Conservation (phyloP, 2,113 vertebrate species). For the Vidua chalybeata region DNA sequence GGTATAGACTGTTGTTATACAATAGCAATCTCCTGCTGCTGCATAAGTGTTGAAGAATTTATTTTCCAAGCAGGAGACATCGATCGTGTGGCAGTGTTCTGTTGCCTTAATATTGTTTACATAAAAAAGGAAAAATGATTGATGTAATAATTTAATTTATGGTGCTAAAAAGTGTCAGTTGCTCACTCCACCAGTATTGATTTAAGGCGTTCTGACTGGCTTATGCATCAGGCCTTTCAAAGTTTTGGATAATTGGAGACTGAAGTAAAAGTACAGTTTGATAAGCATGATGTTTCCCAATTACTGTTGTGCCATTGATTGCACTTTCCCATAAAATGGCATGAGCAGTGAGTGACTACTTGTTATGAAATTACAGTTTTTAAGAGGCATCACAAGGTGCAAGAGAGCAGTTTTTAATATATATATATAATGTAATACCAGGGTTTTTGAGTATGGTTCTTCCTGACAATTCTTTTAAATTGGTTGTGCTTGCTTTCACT, state of each 20-base stretch:
- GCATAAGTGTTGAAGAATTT: constrained; percentile 33
- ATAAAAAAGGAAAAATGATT: constrained; percentile 43
- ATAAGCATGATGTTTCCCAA: not conserved
- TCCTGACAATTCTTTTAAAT: not conserved
- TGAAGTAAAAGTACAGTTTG: not conserved
- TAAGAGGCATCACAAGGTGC: not conserved
- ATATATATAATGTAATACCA: not conserved
- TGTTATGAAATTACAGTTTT: not conserved
- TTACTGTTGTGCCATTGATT: not conserved
- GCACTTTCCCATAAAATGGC: not conserved
- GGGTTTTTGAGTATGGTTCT: not conserved
- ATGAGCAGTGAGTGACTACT: not conserved
- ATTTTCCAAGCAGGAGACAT: constrained; percentile 50
- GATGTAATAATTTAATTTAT: constrained; percentile 59
- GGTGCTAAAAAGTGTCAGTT: constrained; percentile 17
- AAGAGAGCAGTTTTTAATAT: not conserved
- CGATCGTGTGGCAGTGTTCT: constrained; percentile 16
- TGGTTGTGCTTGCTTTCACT: not conserved
- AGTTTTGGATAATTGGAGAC: not conserved
- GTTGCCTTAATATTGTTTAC: constrained; percentile 48
- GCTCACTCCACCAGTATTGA: constrained; percentile 13
- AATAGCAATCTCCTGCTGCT: constrained; percentile 45
- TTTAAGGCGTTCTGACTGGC: not conserved
- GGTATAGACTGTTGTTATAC: constrained; percentile 10
- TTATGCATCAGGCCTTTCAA: not conserved